Evolutionary conservation across 2,888 invertebrate genomes (phyloP).

Genomic region (Mythimna albipuncta): DNA sequence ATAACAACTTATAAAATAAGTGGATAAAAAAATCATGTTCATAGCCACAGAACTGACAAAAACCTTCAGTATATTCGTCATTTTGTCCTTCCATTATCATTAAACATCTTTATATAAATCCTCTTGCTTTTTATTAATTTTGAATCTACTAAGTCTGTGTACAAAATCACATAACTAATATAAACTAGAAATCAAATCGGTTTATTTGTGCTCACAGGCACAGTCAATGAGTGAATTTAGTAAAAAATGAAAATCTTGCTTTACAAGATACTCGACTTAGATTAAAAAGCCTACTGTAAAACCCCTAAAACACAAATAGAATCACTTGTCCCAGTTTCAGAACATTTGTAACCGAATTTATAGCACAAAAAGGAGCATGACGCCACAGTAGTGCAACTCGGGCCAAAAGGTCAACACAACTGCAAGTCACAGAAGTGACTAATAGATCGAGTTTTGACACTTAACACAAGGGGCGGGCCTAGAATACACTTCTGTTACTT

Average conservation of each 20-base stretch:
- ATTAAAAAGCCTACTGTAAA: background rate
- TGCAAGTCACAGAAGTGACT: slow-evolving; percentile 63
- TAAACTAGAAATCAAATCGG: too few relatives aligned
- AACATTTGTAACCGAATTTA: slow-evolving; percentile 43
- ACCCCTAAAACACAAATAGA: slow-evolving; percentile 12
- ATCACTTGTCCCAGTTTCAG: slow-evolving; percentile 11
- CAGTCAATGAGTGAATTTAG: background rate
- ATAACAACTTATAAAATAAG: too few relatives aligned
- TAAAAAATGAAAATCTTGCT: background rate
- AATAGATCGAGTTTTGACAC: slow-evolving; percentile 70
- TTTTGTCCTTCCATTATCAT: too few relatives aligned
- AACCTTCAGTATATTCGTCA: too few relatives aligned
- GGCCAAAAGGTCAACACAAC: slow-evolving; percentile 62
- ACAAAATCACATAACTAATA: too few relatives aligned
- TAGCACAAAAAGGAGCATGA: slow-evolving; percentile 48
- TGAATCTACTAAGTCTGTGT: too few relatives aligned
- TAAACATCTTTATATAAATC: too few relatives aligned
- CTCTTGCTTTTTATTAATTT: too few relatives aligned
- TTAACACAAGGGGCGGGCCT: slow-evolving; percentile 39
- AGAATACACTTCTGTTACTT: slow-evolving; percentile 32
- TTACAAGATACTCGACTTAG: background rate
- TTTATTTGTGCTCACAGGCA: background rate
- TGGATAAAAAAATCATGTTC: too few relatives aligned
- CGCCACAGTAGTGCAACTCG: slow-evolving; percentile 41
- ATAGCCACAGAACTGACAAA: too few relatives aligned